These are phyloP conservation scores for Helleia helle DNA, from an alignment of 2,888 invertebrate species.

Conservation along the genomic window DNA sequence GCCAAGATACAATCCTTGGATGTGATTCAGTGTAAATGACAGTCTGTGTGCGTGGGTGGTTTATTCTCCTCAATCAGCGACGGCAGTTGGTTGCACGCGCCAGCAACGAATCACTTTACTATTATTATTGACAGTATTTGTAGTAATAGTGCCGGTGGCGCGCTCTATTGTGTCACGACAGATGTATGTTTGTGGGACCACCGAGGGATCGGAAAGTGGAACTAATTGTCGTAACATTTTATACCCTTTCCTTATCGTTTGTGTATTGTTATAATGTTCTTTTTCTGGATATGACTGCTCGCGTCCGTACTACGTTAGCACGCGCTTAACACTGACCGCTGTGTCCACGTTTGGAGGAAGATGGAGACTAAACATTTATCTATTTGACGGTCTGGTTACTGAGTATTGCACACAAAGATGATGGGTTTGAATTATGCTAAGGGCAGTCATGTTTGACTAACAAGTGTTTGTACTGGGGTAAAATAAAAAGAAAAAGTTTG, in stretches of 20 bases:
- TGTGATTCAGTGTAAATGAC: constrained; percentile 33
- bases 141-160: constrained; percentile 32
- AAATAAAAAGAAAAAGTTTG: too few species aligned
- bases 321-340: too few species aligned
- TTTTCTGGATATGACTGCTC: too few species aligned
- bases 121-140: constrained; percentile 57
- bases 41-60: constrained; percentile 48
- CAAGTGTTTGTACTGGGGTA: too few species aligned
- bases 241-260: constrained; percentile 3
- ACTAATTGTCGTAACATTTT: constrained; percentile 9
- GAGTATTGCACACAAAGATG: too few species aligned
- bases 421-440: too few species aligned
- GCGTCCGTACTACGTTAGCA: too few species aligned
- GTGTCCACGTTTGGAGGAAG: too few species aligned
- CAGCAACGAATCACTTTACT: constrained; percentile 26
- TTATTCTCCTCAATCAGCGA: constrained; percentile 58
- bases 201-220: constrained; percentile 17
- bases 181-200: constrained; percentile 27
- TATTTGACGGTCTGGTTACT: too few species aligned
- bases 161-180: constrained; percentile 23
- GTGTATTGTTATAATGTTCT: constrained; percentile 2
- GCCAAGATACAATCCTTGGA: constrained; percentile 2
- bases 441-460: too few species aligned
- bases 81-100: constrained; percentile 59
- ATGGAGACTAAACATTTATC: too few species aligned